Percentiles rank a stretch among this genome's conserved stretches.
Conservation (phyloP, 1,140 invertebrate species). For the Caenorhabditis remanei region DNA sequence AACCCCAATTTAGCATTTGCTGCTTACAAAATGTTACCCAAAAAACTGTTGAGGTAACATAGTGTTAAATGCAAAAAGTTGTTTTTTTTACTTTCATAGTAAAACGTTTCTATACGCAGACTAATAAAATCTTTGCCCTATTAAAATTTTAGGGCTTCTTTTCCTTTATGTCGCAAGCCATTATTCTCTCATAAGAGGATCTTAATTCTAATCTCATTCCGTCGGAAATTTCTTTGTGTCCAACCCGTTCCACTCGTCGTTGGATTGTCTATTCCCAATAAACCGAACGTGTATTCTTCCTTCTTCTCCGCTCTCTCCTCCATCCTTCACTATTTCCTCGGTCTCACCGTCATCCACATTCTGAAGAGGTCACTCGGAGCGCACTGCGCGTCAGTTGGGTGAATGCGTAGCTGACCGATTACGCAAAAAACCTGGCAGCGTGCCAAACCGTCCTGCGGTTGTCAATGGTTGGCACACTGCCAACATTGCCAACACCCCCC, state of each 20-base stretch:
- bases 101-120: no score
- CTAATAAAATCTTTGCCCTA: no score
- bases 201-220: neutral
- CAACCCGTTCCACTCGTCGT: conserved; percentile 1
- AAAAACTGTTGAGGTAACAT: no score
- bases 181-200: neutral
- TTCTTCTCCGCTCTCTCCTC: neutral
- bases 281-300: neutral
- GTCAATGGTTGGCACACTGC: neutral
- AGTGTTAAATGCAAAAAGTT: no score
- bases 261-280: neutral
- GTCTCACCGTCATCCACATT: neutral
- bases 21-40: no score
- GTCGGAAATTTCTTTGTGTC: conserved; percentile 10
- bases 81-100: no score
- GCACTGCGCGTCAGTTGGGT: neutral
- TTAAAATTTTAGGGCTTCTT: neutral
- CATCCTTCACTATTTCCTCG: neutral
- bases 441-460: neutral
- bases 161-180: neutral
- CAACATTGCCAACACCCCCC: neutral
- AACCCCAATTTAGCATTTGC: no score
- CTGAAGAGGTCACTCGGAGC: neutral
- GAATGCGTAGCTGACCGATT: neutral
- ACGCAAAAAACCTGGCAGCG: neutral